Base-by-base conservation (phyloP, 2,797 vertebrate genomes). In the Cygnus olor region DNA sequence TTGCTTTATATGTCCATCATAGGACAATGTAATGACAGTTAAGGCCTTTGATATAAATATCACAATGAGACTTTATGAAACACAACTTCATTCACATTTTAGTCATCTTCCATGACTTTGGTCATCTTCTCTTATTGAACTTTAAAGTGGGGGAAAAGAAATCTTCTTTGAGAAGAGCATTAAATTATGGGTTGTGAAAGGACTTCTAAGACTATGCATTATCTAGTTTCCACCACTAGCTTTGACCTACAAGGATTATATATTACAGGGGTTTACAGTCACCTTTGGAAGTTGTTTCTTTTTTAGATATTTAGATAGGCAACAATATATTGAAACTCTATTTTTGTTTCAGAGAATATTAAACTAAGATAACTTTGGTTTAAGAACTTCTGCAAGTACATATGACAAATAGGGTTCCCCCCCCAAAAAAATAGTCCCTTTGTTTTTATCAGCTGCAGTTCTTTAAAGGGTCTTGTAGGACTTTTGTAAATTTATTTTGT, bases 401-500 rank as follows among this genome's bases (percentile, higher is more conserved):
- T 93, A 94, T 73, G 86, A 85, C 68, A 94, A 76, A 92, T 93
- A 90, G 89, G 95, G 40, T 65, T 22, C 20, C 63, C 40, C 36
- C 63, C 63, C 9, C 36, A 10, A 14, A 51, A 51, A 44, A 44
- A 65, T 15, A 65, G 40, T 65, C 42, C 78, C 78, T 95, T 96
- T 95, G 94, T 94, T 92, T 95, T 94, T 95, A 93, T 94, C 92
- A 95, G 92, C 91, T 96, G 93, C 91, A 96, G 93, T 96, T 93
- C 90, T 96, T 97, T 97, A 97, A 95, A 97, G 94, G 95, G 91
- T 97, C 93, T 91, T 91, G 85, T 94, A 98, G 96, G 97, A 94
- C 85, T 97, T 98, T 98, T 98, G 97, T 98, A 97, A 97, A 97
- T 97, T 97, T 97, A 94, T 98, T 98, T 98, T 98, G 96, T 98